A percentile compares a stretch with the other conserved stretches of the same genome.
Conservation (phyloP, 2,888 invertebrate species). For the Cryptus viduatorius region DNA sequence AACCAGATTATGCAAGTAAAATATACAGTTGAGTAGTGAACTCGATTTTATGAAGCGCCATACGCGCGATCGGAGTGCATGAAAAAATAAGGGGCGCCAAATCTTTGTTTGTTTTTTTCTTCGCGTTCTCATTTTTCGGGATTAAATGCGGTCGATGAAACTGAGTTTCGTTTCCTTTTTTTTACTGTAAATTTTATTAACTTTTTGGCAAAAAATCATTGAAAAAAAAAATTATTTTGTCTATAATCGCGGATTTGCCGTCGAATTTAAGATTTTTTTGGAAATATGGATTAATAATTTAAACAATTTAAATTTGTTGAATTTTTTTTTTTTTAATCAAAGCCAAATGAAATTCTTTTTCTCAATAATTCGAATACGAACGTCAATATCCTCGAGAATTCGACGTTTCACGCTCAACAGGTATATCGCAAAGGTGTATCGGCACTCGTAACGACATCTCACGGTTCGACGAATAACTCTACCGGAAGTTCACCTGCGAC, state of each 20-base stretch:
- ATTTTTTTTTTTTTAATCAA: not conserved
- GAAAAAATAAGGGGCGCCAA: slow-evolving; percentile 32
- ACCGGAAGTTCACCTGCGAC: slow-evolving; percentile 30
- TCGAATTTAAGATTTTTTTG: no score
- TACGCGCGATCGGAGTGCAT: slow-evolving; percentile 57
- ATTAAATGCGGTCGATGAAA: not conserved
- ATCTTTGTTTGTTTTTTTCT: not conserved
- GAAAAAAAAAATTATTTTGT: no score
- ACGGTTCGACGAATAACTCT: slow-evolving; percentile 49
- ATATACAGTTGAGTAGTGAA: slow-evolving; percentile 69
- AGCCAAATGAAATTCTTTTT: not conserved
- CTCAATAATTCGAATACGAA: not conserved
- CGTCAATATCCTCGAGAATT: not conserved
- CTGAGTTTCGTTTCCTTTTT: no score
- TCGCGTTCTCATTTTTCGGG: not conserved
- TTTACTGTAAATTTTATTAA: no score
- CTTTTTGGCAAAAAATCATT: no score
- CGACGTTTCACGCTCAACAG: slow-evolving; percentile 14
- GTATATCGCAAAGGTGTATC: slow-evolving; percentile 5
- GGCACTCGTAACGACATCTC: slow-evolving; percentile 57
- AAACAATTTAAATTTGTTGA: not conserved
- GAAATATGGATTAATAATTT: no score
- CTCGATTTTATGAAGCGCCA: not conserved
- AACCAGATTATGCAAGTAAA: slow-evolving; percentile 78
- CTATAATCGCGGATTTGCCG: no score